Evolutionary conservation across 2,797 vertebrate genomes (phyloP).

Genomic region (Fratercula arctica): DNA sequence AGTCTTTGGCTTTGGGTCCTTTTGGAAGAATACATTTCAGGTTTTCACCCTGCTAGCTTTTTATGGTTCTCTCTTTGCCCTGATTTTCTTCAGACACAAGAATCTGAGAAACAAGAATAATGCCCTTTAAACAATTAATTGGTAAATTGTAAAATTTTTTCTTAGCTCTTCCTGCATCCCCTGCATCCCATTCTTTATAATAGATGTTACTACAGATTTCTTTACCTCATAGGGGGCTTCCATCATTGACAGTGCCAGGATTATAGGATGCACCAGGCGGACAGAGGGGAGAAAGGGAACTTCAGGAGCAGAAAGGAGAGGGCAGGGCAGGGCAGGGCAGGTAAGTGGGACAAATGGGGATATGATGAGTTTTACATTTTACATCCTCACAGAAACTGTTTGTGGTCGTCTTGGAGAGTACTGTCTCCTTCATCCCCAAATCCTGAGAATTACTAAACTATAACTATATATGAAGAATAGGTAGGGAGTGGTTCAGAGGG

Average conservation of each 20-base stretch:
- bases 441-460: neutral
- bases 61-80: neutral
- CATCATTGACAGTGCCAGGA: neutral
- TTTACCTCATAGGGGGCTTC: neutral
- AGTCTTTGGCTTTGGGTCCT: neutral
- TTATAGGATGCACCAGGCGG: neutral
- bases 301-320: neutral
- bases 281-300: neutral
- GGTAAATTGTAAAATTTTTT: neutral
- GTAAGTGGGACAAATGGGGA: neutral
- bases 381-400: neutral
- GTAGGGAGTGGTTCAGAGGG: neutral
- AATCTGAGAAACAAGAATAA: neutral
- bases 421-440: neutral
- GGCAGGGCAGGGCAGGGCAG: neutral
- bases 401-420: neutral
- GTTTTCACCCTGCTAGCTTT: neutral
- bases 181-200: rapidly evolving
- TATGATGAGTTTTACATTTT: neutral
- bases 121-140: neutral
- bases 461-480: neutral
- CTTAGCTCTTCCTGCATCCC: neutral
- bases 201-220: neutral
- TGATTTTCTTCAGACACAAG: neutral
- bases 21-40: neutral